Conservation (phyloP, 2,113 vertebrate species). For the Sinosuthora webbiana region DNA sequence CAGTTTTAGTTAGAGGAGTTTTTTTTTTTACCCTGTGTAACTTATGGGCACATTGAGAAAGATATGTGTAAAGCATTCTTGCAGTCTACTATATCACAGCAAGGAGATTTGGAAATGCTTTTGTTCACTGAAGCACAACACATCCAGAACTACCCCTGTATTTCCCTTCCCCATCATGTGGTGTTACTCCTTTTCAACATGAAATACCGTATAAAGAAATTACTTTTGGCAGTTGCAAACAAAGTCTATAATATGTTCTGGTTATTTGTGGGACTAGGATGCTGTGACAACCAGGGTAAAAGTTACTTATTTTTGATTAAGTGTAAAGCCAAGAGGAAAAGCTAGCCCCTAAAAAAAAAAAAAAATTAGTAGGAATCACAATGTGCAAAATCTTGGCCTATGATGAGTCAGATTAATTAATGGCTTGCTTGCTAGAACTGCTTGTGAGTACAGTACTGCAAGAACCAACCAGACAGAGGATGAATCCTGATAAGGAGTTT, state of each 20-base stretch:
- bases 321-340: neutral
- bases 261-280: neutral
- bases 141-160: neutral
- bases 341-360: neutral
- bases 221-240: neutral
- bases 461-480: neutral
- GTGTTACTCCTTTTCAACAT: slow-evolving; percentile 1
- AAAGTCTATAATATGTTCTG: neutral
- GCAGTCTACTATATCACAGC: slow-evolving; percentile 37
- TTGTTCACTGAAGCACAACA: neutral
- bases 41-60: slow-evolving; percentile 11
- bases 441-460: neutral
- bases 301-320: neutral
- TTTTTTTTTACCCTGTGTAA: neutral
- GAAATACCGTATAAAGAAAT: neutral
- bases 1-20: neutral
- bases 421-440: neutral
- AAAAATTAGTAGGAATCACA: neutral
- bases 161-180: neutral
- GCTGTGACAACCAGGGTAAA: neutral
- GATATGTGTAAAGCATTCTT: neutral
- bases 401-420: neutral
- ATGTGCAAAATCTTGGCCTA: neutral
- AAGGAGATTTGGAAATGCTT: slow-evolving; percentile 30
- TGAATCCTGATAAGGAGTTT: neutral